Conservation (phyloP, 2,797 vertebrate species). For the Argya squamiceps region DNA sequence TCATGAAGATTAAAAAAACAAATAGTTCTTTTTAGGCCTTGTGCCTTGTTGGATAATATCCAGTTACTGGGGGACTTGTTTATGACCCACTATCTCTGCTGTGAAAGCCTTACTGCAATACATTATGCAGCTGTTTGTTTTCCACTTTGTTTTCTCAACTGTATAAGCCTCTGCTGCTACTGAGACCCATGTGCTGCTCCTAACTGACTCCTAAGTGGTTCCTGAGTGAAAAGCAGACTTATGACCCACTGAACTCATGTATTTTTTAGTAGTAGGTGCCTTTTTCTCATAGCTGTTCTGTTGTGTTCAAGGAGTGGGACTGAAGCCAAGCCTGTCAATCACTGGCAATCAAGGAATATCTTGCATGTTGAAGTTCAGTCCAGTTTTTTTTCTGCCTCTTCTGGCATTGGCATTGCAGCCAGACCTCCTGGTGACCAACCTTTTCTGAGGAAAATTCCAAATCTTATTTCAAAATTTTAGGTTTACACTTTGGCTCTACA, state of each 20-base stretch:
- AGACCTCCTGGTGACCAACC: conserved; percentile 15
- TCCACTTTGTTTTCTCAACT: conserved; percentile 68
- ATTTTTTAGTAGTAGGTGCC: not conserved
- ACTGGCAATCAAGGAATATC: not conserved
- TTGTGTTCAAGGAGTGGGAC: not conserved
- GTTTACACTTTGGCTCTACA: conserved; percentile 47
- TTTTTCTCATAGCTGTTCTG: not conserved
- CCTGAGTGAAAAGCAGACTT: not conserved
- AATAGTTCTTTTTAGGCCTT: conserved; percentile 49
- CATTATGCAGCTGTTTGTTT: conserved; percentile 64
- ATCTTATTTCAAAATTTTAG: conserved; percentile 62
- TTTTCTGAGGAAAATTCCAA: conserved; percentile 56
- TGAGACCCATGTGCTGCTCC: not conserved
- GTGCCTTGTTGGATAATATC: conserved; percentile 56
- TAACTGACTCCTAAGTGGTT: not conserved
- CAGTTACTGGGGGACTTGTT: conserved; percentile 66
- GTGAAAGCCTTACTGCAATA: conserved; percentile 52
- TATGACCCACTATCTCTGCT: conserved; percentile 63
- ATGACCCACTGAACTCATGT: not conserved
- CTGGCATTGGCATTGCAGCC: not conserved
- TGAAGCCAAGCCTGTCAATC: conserved; percentile 21
- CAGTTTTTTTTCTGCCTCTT: conserved; percentile 32
- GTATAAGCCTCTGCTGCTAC: conserved; percentile 43
- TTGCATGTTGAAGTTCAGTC: conserved; percentile 31
- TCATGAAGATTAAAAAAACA: conserved; percentile 52